Conservation (phyloP, 2,888 invertebrate genomes). For the Drosophila melanocephala region DNA sequence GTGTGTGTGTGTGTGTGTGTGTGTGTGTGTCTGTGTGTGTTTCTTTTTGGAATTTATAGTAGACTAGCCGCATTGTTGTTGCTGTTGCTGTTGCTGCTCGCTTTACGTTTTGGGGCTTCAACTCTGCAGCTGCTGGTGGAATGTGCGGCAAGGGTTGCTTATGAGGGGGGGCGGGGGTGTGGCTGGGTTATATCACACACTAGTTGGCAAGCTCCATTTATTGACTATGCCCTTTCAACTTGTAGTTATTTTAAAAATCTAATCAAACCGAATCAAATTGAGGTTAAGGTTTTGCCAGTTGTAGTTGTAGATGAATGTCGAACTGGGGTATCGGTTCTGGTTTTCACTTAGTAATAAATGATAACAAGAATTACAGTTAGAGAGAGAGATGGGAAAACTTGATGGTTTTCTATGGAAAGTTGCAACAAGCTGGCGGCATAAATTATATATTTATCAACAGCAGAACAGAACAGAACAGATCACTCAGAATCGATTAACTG, state of each 20-base stretch:
- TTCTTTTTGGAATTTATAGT: constrained; percentile 67
- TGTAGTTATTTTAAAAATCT: not conserved
- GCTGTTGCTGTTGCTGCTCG: constrained; percentile 18
- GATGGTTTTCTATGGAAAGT: not conserved
- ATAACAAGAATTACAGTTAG: too few relatives aligned
- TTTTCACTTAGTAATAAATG: not conserved
- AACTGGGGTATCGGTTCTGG: not conserved
- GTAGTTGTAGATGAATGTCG: not conserved
- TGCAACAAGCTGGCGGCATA: not conserved
- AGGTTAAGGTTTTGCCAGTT: not conserved
- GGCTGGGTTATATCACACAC: constrained; percentile 17
- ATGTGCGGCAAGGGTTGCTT: constrained; percentile 1
- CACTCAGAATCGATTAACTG: not conserved
- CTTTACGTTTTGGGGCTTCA: constrained; percentile 49
- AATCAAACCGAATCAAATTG: not conserved
- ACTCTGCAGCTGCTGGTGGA: constrained; percentile 33
- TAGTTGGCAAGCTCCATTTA: constrained; percentile 12
- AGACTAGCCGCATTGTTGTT: constrained; percentile 38
- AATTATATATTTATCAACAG: not conserved
- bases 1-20: too few relatives aligned
- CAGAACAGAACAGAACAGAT: not conserved
- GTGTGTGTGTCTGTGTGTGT: not conserved
- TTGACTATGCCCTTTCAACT: not conserved
- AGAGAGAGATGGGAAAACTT: not conserved
- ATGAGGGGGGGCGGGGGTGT: not conserved